These are phyloP conservation scores for Eupristina koningsbergeri DNA, from an alignment of 1,140 invertebrate genomes.

Conservation along the genomic window DNA sequence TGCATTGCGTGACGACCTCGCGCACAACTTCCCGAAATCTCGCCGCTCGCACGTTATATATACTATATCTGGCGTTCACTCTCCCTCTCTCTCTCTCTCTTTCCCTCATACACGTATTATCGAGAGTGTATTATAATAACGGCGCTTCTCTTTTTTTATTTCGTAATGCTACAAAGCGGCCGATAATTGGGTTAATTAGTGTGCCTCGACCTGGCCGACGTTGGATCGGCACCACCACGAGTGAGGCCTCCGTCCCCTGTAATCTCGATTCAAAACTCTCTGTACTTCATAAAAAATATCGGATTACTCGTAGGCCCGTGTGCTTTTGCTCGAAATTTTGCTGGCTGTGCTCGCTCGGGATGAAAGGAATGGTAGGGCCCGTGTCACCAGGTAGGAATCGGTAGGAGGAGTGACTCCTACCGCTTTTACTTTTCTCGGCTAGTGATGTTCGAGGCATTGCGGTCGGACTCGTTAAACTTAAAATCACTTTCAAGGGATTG, in stretches of 20 bases:
- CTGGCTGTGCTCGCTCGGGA: too few species aligned
- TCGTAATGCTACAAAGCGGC: slow-evolving; percentile 62
- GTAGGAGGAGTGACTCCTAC: too few species aligned
- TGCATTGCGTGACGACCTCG: slow-evolving; percentile 45
- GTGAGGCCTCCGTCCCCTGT: background rate
- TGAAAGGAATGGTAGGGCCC: too few species aligned
- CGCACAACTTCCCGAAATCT: slow-evolving; percentile 34
- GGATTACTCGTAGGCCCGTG: too few species aligned
- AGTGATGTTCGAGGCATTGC: too few species aligned
- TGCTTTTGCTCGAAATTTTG: background rate
- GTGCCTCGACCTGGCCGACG: slow-evolving; percentile 41
- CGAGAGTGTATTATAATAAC: slow-evolving; percentile 39
- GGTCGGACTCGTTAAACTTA: background rate
- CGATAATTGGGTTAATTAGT: slow-evolving; percentile 72
- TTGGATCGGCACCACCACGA: slow-evolving; percentile 8
- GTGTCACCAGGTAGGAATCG: too few species aligned
- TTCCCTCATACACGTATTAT: slow-evolving; percentile 23
- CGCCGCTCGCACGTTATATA: slow-evolving; percentile 18
- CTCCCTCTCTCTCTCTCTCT: background rate
- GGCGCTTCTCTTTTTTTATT: slow-evolving; percentile 58
- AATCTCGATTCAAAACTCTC: background rate
- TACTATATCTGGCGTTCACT: slow-evolving; percentile 24
- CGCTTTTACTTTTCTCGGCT: too few species aligned
- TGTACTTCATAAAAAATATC: slow-evolving; percentile 7
- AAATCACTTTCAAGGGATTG: too few species aligned